phyloP scores from a whole-genome alignment of 2,797 vertebrate genomes.

The Lates japonicus region DNA sequence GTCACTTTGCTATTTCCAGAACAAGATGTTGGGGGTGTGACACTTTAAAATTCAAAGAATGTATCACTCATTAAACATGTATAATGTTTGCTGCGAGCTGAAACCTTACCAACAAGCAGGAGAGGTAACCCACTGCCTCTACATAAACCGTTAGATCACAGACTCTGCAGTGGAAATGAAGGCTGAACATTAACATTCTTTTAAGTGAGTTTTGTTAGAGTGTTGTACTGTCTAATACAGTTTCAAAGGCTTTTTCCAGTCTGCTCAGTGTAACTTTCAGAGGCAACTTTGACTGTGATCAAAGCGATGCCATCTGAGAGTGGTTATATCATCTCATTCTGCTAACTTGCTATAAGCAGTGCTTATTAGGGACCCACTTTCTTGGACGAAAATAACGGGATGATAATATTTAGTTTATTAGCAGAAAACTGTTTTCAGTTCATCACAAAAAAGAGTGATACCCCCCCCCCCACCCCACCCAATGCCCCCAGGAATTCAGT shows the following conservation, averaged over 20 bases:
- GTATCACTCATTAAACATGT: constrained; percentile 48
- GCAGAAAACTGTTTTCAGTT: not conserved
- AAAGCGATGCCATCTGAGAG: constrained; percentile 1
- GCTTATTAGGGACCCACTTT: not conserved
- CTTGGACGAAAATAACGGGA: not conserved
- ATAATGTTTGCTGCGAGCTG: constrained; percentile 18
- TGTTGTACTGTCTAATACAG: constrained; percentile 9
- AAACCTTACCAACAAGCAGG: constrained; percentile 32
- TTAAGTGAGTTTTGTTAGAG: constrained; percentile 22
- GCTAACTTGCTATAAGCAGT: not conserved
- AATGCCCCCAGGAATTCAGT: not conserved
- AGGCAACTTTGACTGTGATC: constrained; percentile 14
- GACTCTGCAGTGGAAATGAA: constrained; percentile 9
- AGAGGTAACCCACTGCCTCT: constrained; percentile 14
- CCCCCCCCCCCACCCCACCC: not conserved
- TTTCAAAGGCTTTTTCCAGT: constrained; percentile 31
- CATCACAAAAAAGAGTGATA: not conserved
- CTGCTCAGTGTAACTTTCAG: not conserved
- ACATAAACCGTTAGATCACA: constrained; percentile 24
- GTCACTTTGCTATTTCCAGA: constrained; percentile 48
- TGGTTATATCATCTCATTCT: constrained; percentile 7
- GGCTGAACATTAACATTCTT: constrained; percentile 24
- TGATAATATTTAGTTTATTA: not conserved
- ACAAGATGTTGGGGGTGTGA: constrained; percentile 38
- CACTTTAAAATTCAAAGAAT: constrained; percentile 45